Percentiles rank a stretch among this genome's conserved stretches.
Conservation (phyloP, 2,797 vertebrate genomes). For the Danio jaintianensis region DNA sequence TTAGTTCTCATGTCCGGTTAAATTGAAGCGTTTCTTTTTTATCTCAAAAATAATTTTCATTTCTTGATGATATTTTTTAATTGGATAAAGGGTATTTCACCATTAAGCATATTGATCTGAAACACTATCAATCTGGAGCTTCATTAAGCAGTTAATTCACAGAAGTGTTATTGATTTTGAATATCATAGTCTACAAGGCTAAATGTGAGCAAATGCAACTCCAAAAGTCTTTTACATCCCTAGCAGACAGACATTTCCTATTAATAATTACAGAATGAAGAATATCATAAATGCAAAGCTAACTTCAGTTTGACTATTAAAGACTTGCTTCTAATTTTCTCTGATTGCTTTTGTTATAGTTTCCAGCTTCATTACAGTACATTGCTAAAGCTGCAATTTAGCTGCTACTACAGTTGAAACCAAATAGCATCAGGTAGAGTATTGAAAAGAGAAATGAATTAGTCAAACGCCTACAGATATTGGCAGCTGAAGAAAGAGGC, state of each 20-base stretch:
- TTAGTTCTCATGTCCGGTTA: background rate
- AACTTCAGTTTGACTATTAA: background rate
- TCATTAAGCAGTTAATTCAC: constrained; percentile 79
- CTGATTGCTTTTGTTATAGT: background rate
- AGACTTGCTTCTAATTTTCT: background rate
- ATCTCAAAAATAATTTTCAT: constrained; percentile 9
- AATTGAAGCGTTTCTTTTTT: background rate
- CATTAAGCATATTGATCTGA: constrained; percentile 75
- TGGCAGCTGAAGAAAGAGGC: background rate
- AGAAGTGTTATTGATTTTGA: constrained; percentile 72
- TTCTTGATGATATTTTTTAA: constrained; percentile 72
- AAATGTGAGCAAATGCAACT: constrained; percentile 39
- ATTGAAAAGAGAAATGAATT: background rate
- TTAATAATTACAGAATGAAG: background rate
- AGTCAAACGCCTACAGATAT: background rate
- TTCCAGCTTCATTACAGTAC: background rate
- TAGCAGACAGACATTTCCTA: constrained; percentile 18
- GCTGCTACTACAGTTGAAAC: background rate
- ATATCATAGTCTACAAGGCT: constrained; percentile 35
- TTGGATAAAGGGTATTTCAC: constrained; percentile 70
- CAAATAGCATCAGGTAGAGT: background rate
- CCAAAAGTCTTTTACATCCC: background rate
- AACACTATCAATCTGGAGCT: constrained; percentile 72
- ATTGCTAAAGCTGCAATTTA: constrained; percentile 3
- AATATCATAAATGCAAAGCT: no score